Evolutionary conservation across 2,797 vertebrate genomes (phyloP), one percentile per base, ranked within the genome.

Genomic region (Spheniscus humboldti): DNA sequence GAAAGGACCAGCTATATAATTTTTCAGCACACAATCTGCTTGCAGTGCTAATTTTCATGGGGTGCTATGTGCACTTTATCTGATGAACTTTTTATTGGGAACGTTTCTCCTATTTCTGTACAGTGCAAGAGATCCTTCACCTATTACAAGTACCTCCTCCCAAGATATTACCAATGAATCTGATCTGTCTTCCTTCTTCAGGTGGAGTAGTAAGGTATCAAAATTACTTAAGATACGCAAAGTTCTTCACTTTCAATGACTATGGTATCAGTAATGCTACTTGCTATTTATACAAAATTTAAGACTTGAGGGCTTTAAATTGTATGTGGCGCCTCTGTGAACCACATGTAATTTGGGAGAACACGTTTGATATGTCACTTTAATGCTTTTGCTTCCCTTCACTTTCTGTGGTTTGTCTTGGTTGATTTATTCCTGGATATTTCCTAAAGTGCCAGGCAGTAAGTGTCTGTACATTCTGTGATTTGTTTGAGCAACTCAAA

Each of bases 311-410:
- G 41, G 41, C 41, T 41, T 41, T 97, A 63, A 84, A 93, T 96
- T 95, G 94, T 96, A 94, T 68, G 80, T 85, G 84, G 48, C 71
- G 71, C 31, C 64, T 95, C 80, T 90, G 78, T 92, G 95, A 95
- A 94, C 96, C 83, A 20, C 43, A n/a, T 43, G 85, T 73, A 91
- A 94, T 97, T 95, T 89, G 92, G 77, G 72, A 96, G 89, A 97
- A 82, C 69, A 15, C 83, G 95, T 96, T 88, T 86, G 92, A 91
- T 86, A 39, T 79, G 85, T 92, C 91, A 84, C 86, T 88, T 93
- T 94, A 93, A 90, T 93, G 86, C 71, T 82, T 96, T 73, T 93
- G 85, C 85, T 94, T 94, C 91, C 59, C 52, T 88, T 97, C 56
- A 23, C 27, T 92, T 74, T 18, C 52, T 48, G 43, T 73, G 68